These are phyloP conservation scores for Megaceryle maxima DNA, from an alignment of 2,113 vertebrate genomes.

Conservation along the genomic window DNA sequence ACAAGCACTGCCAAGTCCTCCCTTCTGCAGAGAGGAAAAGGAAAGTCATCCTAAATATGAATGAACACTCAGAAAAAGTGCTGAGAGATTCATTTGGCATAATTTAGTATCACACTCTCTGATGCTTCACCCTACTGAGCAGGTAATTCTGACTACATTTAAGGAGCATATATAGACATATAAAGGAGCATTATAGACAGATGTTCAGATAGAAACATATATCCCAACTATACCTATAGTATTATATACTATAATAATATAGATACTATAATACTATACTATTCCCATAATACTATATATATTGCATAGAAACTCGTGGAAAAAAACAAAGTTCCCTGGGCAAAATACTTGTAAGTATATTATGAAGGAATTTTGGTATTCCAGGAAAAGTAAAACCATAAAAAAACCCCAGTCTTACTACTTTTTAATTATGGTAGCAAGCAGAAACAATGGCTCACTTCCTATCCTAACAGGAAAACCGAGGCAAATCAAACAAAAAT, in stretches of 20 bases:
- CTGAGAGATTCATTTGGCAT: neutral
- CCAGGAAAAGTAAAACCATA: neutral
- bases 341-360: neutral
- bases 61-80: neutral
- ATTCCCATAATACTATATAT: too few relatives aligned
- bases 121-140: neutral
- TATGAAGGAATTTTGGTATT: neutral
- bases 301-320: neutral
- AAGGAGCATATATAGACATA: neutral
- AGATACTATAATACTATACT: too few relatives aligned
- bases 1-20: neutral
- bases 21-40: neutral
- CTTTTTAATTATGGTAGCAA: neutral
- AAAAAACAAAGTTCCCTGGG: neutral
- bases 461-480: neutral
- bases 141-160: neutral
- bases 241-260: too few relatives aligned
- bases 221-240: neutral
- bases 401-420: neutral
- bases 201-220: neutral
- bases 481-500: neutral
- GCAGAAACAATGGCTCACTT: neutral
- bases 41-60: neutral
- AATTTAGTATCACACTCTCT: neutral
- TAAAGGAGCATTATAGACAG: neutral